Base-by-base conservation (phyloP, 2,797 vertebrate genomes). In the Crenuchus spilurus region DNA sequence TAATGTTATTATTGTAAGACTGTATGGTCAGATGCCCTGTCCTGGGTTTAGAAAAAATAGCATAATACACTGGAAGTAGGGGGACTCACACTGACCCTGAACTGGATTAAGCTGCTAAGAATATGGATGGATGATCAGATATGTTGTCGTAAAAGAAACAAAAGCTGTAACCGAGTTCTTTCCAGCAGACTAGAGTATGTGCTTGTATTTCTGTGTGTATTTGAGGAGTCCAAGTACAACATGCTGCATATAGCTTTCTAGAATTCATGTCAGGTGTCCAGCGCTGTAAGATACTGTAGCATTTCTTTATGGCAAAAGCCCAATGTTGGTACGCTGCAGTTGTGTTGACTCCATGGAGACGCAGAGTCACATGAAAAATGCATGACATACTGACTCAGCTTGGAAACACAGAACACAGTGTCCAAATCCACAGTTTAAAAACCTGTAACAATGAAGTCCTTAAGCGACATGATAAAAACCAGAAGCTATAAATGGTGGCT, bases 341-440 rank as follows among this genome's bases (percentile, higher is more conserved):
- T 55, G 10, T 57, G 41, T 22, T 60, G 31, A 18, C 33, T 60
- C 55, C 10, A 14, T 20, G 33, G 70, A 55, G 52, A 24, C 18
- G 22, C 18, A 22, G n/a, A 65, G 46, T n/a, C 20, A 24, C 48
- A 37, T 69, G 51, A 54, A 71, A 60, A 31, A 61, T 42, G 37
- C 37, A 42, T 41, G 22, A 6, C 37, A 42, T 9, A 16, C 37
- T 28, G 13, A 42, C 37, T 62, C 60, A 42, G 11, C 30, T 28
- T 51, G 20, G 44, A 26, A 49, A 67, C 35, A 57, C 6, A 9
- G 30, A 24, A 46, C 51, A 51, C 26, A 16, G 30, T 73, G 70
- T 69, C 57, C 28, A 64, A 31, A 61, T 72, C 46, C 22, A 18
- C 70, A 39, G 54, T 62, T 62, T 67, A 54, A 68, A 22, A 37